These are phyloP conservation scores for Drosophila mayaguana DNA, from an alignment of 2,888 invertebrate species.

Conservation along the genomic window DNA sequence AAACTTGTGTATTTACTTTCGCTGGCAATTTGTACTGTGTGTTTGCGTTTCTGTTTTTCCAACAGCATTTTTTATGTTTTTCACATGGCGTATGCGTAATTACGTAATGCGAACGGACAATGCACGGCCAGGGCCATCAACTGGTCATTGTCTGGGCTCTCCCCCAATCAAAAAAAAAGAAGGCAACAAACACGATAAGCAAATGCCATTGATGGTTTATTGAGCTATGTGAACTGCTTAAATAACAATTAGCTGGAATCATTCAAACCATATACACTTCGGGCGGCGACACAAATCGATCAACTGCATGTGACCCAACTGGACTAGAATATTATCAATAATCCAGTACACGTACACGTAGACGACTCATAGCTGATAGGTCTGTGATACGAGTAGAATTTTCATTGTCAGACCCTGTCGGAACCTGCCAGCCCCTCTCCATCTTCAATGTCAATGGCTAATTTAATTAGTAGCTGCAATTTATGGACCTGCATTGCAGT, in stretches of 20 bases:
- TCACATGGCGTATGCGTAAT: constrained; percentile 67
- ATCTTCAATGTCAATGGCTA: constrained; percentile 25
- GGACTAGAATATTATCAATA: constrained; percentile 50
- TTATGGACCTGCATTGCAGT: constrained; percentile 59
- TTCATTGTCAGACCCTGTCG: constrained; percentile 52
- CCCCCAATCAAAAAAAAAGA: background rate
- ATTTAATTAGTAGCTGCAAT: constrained; percentile 71
- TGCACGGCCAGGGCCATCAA: constrained; percentile 54
- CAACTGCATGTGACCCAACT: constrained; percentile 62
- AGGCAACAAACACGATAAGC: constrained; percentile 17
- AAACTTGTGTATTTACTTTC: constrained; percentile 45
- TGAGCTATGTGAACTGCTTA: constrained; percentile 56
- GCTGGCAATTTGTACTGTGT: constrained; percentile 25
- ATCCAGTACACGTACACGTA: constrained; percentile 51
- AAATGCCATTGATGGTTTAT: constrained; percentile 66
- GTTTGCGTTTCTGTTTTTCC: constrained; percentile 5
- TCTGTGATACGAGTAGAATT: constrained; percentile 47
- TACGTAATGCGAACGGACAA: constrained; percentile 49
- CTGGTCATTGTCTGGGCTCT: constrained; percentile 44
- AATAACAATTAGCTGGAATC: constrained; percentile 67
- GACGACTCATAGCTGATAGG: constrained; percentile 58
- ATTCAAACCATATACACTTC: constrained; percentile 33
- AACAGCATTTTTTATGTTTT: constrained; percentile 12
- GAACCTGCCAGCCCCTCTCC: background rate
- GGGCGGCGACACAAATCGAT: constrained; percentile 49